Evolutionary conservation across 2,888 invertebrate genomes (phyloP).

Genomic region (Plusia festucae): DNA sequence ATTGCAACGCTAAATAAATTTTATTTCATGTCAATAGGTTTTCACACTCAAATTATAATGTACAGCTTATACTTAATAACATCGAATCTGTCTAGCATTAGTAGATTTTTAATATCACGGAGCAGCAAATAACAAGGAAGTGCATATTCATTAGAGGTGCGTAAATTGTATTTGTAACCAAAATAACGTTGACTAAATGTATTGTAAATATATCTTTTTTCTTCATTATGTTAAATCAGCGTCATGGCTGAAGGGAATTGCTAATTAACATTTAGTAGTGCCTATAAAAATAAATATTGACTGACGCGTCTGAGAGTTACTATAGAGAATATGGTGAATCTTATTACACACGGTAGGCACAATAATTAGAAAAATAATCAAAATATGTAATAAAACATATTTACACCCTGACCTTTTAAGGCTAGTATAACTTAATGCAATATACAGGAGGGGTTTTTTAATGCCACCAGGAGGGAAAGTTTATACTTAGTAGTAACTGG

Average conservation of each 20-base stretch:
- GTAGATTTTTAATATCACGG: slow-evolving; percentile 72
- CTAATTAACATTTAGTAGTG: too few species aligned
- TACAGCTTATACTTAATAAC: slow-evolving; percentile 69
- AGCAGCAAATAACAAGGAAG: slow-evolving; percentile 69
- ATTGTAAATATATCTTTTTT: slow-evolving; percentile 30
- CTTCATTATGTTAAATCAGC: slow-evolving; percentile 29
- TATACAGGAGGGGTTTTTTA: too few species aligned
- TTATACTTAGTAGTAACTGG: too few species aligned
- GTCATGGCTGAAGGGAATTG: slow-evolving; percentile 46
- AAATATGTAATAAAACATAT: slow-evolving; percentile 6
- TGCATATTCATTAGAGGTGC: slow-evolving; percentile 59
- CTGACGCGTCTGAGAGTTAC: background rate
- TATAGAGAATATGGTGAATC: background rate
- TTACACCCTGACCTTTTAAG: slow-evolving; percentile 1
- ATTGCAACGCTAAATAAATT: slow-evolving; percentile 83
- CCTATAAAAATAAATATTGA: slow-evolving; percentile 6
- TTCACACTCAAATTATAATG: slow-evolving; percentile 80
- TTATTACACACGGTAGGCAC: background rate
- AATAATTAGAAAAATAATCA: background rate
- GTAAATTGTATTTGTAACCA: slow-evolving; percentile 36
- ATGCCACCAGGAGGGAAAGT: too few species aligned
- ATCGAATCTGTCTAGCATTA: slow-evolving; percentile 73
- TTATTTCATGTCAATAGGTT: slow-evolving; percentile 82
- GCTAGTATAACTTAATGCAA: background rate
- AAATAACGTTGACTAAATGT: slow-evolving; percentile 26